A percentile compares a stretch with the other conserved stretches of the same genome.
phyloP scores from a whole-genome alignment of 2,113 vertebrate genomes.

The Ciconia maguari region DNA sequence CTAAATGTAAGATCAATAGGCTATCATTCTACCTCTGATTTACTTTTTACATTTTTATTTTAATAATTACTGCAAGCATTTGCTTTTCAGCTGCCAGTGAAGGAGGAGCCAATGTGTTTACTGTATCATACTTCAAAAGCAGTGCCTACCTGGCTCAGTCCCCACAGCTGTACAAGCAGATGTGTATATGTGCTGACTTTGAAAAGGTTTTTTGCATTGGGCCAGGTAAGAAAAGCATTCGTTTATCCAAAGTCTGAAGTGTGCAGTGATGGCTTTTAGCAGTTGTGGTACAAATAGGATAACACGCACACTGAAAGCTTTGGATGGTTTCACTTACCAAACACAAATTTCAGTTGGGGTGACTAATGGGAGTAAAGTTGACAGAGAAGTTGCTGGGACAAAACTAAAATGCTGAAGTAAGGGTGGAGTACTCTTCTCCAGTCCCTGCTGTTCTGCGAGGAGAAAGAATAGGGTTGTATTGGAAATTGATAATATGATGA shows the following conservation, averaged over 20 bases:
- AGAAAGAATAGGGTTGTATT: neutral
- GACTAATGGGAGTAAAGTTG: neutral
- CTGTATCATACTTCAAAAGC: conserved; percentile 97
- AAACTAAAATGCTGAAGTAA: neutral
- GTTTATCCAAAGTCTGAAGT: neutral
- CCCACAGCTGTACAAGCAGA: conserved; percentile 98
- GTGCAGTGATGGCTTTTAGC: neutral
- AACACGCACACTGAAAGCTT: neutral
- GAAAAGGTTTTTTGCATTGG: conserved; percentile 98
- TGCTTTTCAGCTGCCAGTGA: conserved; percentile 92
- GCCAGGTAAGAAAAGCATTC: conserved; percentile 81
- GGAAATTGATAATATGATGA: neutral
- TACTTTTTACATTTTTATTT: neutral
- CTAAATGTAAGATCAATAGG: neutral
- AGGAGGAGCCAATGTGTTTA: conserved; percentile 98
- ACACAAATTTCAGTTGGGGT: neutral
- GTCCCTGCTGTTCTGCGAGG: neutral
- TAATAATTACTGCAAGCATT: conserved; percentile 23
- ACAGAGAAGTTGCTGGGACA: neutral
- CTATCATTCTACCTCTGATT: neutral
- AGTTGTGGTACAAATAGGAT: neutral
- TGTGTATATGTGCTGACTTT: conserved; percentile 99
- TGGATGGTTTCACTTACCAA: conserved; percentile 35
- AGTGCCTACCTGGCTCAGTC: conserved; percentile 98
- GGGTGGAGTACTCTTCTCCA: neutral